Evolutionary conservation across 2,113 vertebrate genomes (phyloP), one percentile per base, ranked within the genome.

Genomic region (Phaethornis superciliosus): DNA sequence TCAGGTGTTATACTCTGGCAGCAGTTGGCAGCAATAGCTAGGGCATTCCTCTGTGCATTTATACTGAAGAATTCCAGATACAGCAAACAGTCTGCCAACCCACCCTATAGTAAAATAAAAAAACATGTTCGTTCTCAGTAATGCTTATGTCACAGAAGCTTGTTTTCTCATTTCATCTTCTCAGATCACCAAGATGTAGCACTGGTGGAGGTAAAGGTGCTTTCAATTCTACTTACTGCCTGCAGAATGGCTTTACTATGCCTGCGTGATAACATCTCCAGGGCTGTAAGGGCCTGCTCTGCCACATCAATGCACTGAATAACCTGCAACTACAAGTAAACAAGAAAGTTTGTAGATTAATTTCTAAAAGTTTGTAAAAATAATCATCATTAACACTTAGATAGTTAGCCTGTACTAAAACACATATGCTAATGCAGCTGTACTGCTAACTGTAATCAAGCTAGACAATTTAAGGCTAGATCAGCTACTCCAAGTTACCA

Each of bases 31-130:
- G 99, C 99, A 51, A 99, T 99, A 94, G 99, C 99, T 96, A 99
- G 97, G 15, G 99, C 99, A 60, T 99, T 99, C 97, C 99, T 99
- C 98, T 99, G 99, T 95, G 99, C 99, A 93, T 99, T 99, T 97
- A 99, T 99, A 97, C 99, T 99, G 97, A 99, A 99, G 98, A 99
- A 99, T 93, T 99, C 99, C 88, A 99, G 98, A 97, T 99, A 99
- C 32, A 99, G 97, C 96, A 99, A 98, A 95, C 99, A 99, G 96
- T 99, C 98, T 64, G 99, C 99, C 88, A 99, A 98, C 80, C 99
- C 99, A 96, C 99, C 98, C 99, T 99, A 51, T 46, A 96, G 94
- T 46, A 93, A 94, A 93, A 85, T 0, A 96, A 67, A 95, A 11
- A 59, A 89, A 63, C 9, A 12, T 93, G 94, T 89, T 85, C 37